These are phyloP conservation scores for Agonopterix subpropinquella DNA, from an alignment of 2,888 invertebrate genomes.

Conservation along the genomic window DNA sequence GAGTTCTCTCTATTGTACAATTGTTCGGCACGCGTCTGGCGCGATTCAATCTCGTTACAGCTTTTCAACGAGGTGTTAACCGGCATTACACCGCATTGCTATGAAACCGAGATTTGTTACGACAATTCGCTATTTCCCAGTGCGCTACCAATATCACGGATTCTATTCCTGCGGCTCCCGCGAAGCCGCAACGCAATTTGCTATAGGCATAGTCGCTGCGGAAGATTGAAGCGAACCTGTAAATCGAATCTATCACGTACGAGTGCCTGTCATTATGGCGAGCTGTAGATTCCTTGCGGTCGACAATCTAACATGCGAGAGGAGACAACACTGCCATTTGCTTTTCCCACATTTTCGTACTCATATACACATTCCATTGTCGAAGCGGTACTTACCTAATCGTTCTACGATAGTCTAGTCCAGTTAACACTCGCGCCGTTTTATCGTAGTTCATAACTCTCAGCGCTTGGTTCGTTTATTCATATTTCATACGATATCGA, in stretches of 20 bases:
- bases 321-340: conserved; percentile 22
- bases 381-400: conserved; percentile 22
- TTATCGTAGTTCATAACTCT: conserved; percentile 60
- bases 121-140: conserved; percentile 5
- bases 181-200: conserved; percentile 66
- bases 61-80: conserved; percentile 24
- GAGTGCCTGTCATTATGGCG: conserved; percentile 53
- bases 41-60: conserved; percentile 23
- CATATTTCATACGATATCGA: conserved; percentile 64
- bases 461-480: conserved; percentile 31
- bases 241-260: conserved; percentile 69
- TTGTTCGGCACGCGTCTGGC: conserved; percentile 21
- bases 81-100: conserved; percentile 19
- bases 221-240: conserved; percentile 64
- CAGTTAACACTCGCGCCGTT: conserved; percentile 28
- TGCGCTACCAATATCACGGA: conserved; percentile 19
- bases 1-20: conserved; percentile 21
- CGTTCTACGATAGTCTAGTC: conserved; percentile 33
- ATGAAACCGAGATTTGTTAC: conserved; percentile 31
- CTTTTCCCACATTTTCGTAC: conserved; percentile 22
- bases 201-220: conserved; percentile 40
- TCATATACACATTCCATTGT: conserved; percentile 8
- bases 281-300: conserved; percentile 58
- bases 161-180: conserved; percentile 44
- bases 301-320: conserved; percentile 32